Conservation (phyloP, 2,113 vertebrate genomes). For the Merops nubicus region DNA sequence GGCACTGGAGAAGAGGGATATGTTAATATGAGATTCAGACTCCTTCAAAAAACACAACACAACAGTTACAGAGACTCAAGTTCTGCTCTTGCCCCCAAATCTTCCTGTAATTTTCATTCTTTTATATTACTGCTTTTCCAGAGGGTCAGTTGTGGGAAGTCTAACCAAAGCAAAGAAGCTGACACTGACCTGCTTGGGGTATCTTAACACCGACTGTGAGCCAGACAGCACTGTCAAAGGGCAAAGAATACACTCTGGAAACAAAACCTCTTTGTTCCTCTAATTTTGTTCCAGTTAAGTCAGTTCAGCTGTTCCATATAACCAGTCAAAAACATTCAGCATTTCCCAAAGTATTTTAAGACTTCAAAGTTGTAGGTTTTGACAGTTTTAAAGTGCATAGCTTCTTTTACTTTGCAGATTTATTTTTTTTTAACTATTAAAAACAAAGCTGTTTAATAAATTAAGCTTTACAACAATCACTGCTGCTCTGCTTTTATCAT, state of each 20-base stretch:
- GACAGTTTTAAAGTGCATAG: constrained; percentile 30
- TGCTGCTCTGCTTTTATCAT: constrained; percentile 22
- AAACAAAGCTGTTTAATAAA: constrained; percentile 58
- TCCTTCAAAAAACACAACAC: not conserved
- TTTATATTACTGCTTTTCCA: not conserved
- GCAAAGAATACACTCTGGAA: constrained; percentile 54
- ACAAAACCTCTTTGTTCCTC: constrained; percentile 70
- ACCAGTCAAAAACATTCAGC: constrained; percentile 59
- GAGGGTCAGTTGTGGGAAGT: not conserved
- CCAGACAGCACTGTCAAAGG: constrained; percentile 49
- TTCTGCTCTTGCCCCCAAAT: not conserved
- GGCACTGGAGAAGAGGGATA: not conserved
- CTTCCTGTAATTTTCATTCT: not conserved
- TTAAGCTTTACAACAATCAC: constrained; percentile 36
- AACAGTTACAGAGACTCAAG: not conserved
- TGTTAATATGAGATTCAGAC: not conserved
- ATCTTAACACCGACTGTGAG: not conserved
- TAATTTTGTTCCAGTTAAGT: constrained; percentile 73
- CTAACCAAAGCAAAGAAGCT: not conserved
- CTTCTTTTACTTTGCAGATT: not conserved
- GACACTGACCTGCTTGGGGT: not conserved
- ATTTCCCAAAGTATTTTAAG: constrained; percentile 69
- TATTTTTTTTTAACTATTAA: constrained; percentile 30
- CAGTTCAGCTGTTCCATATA: constrained; percentile 70
- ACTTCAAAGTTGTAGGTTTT: constrained; percentile 66